phyloP scores from a whole-genome alignment of 2,888 invertebrate genomes.

The Labia minor region DNA sequence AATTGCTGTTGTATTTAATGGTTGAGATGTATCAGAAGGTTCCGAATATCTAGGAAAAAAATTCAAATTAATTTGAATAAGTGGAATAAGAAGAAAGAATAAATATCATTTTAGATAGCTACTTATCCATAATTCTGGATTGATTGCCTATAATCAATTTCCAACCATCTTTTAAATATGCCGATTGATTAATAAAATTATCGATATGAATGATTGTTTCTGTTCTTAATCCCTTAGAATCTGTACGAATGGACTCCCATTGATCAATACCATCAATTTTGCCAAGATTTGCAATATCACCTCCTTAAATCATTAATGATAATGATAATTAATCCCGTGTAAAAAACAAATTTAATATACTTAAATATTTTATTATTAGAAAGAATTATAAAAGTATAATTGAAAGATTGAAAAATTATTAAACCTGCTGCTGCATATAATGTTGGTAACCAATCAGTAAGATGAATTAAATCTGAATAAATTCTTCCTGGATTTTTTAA shows the following conservation, averaged over 20 bases:
- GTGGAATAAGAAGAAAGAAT: too few species aligned
- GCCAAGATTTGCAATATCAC: slow-evolving; percentile 19
- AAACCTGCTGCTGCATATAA: slow-evolving; percentile 38
- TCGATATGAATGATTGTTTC: slow-evolving; percentile 35
- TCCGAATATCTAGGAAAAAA: background rate
- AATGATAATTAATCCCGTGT: too few species aligned
- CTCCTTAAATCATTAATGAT: slow-evolving; percentile 17
- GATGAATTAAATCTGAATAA: slow-evolving; percentile 56
- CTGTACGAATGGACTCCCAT: slow-evolving; percentile 15
- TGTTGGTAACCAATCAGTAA: slow-evolving; percentile 77
- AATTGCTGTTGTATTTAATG: background rate
- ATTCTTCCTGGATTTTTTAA: slow-evolving; percentile 43
- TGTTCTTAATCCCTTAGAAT: slow-evolving; percentile 27
- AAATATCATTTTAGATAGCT: too few species aligned
- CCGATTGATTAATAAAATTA: slow-evolving; percentile 13
- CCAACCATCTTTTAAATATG: slow-evolving; percentile 21
- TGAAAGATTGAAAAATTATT: background rate
- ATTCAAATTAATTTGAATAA: background rate
- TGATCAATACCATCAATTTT: slow-evolving; percentile 22
- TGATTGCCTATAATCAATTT: slow-evolving; percentile 22
- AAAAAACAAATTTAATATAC: background rate
- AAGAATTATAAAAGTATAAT: too few species aligned
- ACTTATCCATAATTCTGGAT: slow-evolving; percentile 5
- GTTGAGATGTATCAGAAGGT: background rate
- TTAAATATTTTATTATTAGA: background rate